Conservation (phyloP, 2,113 vertebrate genomes). For the Caloenas nicobarica region DNA sequence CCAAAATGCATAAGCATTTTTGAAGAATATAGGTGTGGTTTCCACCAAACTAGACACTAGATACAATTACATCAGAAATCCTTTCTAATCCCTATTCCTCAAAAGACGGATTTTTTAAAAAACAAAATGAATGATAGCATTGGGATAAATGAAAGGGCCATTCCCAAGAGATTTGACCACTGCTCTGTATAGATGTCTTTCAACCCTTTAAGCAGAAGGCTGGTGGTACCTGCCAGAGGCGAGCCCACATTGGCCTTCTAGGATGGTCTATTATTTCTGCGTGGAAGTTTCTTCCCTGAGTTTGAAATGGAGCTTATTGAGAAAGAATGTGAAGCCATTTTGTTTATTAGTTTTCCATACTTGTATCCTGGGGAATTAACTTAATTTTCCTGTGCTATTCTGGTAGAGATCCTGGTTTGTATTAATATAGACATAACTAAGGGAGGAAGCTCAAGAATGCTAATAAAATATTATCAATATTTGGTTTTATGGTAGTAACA, state of each 20-base stretch:
- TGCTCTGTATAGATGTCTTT: not conserved
- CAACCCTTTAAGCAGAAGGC: not conserved
- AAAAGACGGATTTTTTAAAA: not conserved
- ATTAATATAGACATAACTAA: not conserved
- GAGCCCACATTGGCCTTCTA: not conserved
- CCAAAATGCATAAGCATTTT: not conserved
- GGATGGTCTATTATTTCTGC: not conserved
- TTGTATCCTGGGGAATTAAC: not conserved
- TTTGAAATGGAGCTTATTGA: not conserved
- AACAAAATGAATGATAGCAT: not conserved
- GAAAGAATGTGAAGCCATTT: not conserved
- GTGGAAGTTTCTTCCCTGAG: not conserved
- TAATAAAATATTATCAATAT: not conserved
- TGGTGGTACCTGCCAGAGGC: not conserved
- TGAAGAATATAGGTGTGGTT: not conserved
- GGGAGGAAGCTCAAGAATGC: not conserved
- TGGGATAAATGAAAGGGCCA: not conserved
- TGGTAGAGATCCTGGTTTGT: not conserved
- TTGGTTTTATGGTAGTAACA: not conserved
- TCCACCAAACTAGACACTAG: not conserved
- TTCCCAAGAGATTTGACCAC: not conserved
- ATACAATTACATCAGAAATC: not conserved
- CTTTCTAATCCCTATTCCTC: not conserved
- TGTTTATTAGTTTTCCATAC: not conserved
- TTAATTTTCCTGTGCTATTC: not conserved